Evolutionary conservation across 2,888 invertebrate genomes (phyloP), one percentile per base, ranked within the genome.

Genomic region (Gibbula magus): DNA sequence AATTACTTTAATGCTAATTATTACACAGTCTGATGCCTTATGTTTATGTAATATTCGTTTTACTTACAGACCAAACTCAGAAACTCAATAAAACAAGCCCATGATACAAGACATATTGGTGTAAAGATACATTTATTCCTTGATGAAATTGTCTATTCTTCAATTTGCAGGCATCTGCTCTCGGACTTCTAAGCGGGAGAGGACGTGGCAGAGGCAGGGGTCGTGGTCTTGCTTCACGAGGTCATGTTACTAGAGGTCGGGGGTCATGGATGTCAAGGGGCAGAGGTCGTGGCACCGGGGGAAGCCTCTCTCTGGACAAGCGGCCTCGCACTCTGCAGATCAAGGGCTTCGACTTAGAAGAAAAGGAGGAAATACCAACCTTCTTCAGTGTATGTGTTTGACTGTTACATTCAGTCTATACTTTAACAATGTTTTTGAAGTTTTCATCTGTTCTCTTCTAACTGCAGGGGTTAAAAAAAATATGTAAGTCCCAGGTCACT

Each of bases 321-420:
- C 94, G 98, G 79, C 97, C 98, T 0, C 96, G 96, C 2, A 96
- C 96, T 82, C 94, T 98, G 80, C 95, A 97, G 82, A 96, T 98
- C 75, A 96, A 96, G 5, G 98, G 98, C 20, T 98, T 97, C 93
- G 96, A 96, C 88, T 94, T 95, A 16, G 96, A 97, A 83, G 97
- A 97, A 87, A 95, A 96, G 85, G 96, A 96, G 39, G 95, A 96
- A 53, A 95, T 98, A 54, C 93, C 97, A 81, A 94, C 95, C 10
- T 98, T 98, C 93, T 97, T 98, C 93, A 95, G 96, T 92, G 98
- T 98, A 93, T 94, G 95, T 91, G 56, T 56, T 25, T 70, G 7
- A 73, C 1, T 29, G 73, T n/a, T n/a, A n/a, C n/a, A n/a, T n/a
- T n/a, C n/a, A n/a, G n/a, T n/a, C n/a, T n/a, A n/a, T n/a, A n/a